Evolutionary conservation across 1,140 invertebrate species (phyloP).

Genomic region (Macrosteles quadrilineatus): DNA sequence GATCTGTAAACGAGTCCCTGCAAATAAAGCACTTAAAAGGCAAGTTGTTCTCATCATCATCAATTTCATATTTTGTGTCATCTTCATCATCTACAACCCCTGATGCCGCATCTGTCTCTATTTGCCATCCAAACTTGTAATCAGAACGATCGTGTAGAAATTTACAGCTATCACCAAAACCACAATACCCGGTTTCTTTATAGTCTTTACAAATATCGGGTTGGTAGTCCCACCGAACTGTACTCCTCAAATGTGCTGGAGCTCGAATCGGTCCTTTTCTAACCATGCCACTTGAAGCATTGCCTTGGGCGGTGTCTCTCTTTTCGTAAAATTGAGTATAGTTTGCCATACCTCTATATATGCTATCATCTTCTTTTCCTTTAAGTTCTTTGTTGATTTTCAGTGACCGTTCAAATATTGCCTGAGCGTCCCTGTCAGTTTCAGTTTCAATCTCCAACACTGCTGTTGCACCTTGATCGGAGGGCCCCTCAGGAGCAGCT

Average conservation of each 20-base stretch:
- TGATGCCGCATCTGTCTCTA: slow-evolving; percentile 82
- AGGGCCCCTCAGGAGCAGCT: slow-evolving; percentile 64
- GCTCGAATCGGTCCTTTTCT: slow-evolving; percentile 93
- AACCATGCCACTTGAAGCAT: slow-evolving; percentile 85
- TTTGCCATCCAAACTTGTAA: slow-evolving; percentile 98
- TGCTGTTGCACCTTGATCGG: slow-evolving; percentile 86
- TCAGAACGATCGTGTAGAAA: slow-evolving; percentile 97
- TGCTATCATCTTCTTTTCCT: slow-evolving; percentile 92
- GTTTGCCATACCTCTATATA: slow-evolving; percentile 94
- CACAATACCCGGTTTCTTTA: slow-evolving; percentile 99
- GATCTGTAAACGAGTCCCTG: slow-evolving; percentile 81
- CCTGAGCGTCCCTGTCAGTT: slow-evolving; percentile 86
- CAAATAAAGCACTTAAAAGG: slow-evolving; percentile 98
- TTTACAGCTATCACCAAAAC: slow-evolving; percentile 98
- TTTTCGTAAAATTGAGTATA: slow-evolving; percentile 95
- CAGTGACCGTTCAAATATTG: slow-evolving; percentile 90
- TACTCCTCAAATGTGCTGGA: slow-evolving; percentile 91
- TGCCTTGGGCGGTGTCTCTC: slow-evolving; percentile 90
- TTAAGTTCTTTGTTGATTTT: slow-evolving; percentile 87
- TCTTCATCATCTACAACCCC: slow-evolving; percentile 66
- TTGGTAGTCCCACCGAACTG: slow-evolving; percentile 99
- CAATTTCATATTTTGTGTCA: slow-evolving; percentile 82
- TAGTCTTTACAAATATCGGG: slow-evolving; percentile 99
- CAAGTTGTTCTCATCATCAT: slow-evolving; percentile 84
- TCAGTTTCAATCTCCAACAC: slow-evolving; percentile 92